Conservation (phyloP, 2,113 vertebrate genomes). For the Xiphophorus couchianus region DNA sequence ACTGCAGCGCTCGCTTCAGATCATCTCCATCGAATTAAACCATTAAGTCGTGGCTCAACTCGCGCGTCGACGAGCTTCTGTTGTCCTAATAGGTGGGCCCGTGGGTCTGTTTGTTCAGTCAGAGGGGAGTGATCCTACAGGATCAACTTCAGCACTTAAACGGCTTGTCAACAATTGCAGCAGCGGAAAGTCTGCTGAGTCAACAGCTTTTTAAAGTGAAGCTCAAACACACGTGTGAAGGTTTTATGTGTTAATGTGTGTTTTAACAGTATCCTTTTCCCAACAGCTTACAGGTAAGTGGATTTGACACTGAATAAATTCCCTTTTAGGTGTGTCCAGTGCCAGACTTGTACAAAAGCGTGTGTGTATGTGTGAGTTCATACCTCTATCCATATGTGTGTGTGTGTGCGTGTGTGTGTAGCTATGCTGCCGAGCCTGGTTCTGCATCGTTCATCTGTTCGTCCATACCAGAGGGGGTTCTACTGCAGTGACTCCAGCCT, state of each 20-base stretch:
- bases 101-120: constrained; percentile 45
- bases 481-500: constrained; percentile 78
- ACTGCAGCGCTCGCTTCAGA: not conserved
- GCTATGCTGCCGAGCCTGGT: constrained; percentile 81
- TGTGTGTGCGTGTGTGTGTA: constrained; percentile 63
- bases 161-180: constrained; percentile 48
- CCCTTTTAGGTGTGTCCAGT: not conserved
- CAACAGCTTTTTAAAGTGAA: constrained; percentile 35
- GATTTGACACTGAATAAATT: not conserved
- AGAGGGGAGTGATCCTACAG: constrained; percentile 22
- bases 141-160: constrained; percentile 23
- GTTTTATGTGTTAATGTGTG: constrained; percentile 30
- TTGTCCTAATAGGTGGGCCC: constrained; percentile 36
- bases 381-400: constrained; percentile 32
- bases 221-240: constrained; percentile 31
- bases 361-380: constrained; percentile 35
- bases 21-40: not conserved
- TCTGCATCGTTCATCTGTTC: constrained; percentile 78
- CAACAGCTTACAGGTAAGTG: constrained; percentile 68
- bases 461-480: constrained; percentile 80
- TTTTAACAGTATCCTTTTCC: constrained; percentile 25
- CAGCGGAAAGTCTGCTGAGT: constrained; percentile 39
- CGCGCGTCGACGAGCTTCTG: constrained; percentile 9
- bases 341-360: not conserved
- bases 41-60: not conserved